These are phyloP conservation scores for Uropsilus gracilis DNA, from an alignment of 2,113 vertebrate species.

Conservation along the genomic window DNA sequence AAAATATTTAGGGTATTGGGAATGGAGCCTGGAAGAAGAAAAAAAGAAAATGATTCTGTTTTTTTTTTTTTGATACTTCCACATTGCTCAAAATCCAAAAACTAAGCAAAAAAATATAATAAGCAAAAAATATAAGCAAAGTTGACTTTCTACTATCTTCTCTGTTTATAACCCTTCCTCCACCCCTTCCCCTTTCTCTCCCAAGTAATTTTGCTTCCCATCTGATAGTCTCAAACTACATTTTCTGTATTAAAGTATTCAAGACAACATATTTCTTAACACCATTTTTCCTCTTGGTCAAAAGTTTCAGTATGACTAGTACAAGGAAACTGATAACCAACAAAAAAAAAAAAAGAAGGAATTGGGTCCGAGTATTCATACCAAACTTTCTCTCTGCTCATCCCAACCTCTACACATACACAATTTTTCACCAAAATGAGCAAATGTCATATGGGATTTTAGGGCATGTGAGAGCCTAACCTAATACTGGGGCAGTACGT, in stretches of 20 bases:
- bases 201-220: neutral
- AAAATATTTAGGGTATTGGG: neutral
- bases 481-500: neutral
- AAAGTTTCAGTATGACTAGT: neutral
- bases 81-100: neutral
- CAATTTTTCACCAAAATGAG: neutral
- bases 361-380: neutral
- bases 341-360: neutral
- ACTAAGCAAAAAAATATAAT: too few species aligned
- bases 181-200: neutral
- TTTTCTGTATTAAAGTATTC: neutral
- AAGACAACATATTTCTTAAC: neutral
- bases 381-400: neutral
- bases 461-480: neutral
- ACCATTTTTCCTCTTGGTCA: neutral
- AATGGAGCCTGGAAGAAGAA: neutral
- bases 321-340: neutral
- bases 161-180: neutral
- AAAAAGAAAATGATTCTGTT: neutral
- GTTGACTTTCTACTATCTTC: neutral
- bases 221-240: neutral
- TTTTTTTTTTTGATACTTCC: neutral
- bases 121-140: neutral
- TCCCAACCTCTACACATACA: fast-evolving
- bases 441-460: neutral